These are phyloP conservation scores for Ptilorrhoa leucosticta DNA, from an alignment of 2,113 vertebrate genomes.

Conservation along the genomic window DNA sequence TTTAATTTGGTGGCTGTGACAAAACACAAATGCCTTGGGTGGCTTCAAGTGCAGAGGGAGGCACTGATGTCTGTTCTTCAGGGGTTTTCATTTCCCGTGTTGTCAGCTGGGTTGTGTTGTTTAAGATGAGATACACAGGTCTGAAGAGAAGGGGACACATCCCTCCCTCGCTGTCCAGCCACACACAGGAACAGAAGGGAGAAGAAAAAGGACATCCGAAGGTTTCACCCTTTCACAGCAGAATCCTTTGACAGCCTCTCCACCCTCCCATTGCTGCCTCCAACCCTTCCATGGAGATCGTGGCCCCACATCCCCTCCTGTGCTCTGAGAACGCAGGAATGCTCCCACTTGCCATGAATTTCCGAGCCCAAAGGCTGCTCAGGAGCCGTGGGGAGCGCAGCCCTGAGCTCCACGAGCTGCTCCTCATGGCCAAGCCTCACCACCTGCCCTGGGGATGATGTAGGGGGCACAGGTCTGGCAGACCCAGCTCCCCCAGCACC, in stretches of 20 bases:
- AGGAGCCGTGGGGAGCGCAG: rapidly evolving
- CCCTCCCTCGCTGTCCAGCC: background rate
- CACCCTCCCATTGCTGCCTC: background rate
- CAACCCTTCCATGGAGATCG: rapidly evolving
- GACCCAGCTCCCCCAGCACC: background rate
- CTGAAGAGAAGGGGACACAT: background rate
- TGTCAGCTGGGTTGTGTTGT: background rate
- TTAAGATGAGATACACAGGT: background rate
- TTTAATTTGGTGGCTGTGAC: background rate
- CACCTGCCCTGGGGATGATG: rapidly evolving
- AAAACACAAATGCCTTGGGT: background rate
- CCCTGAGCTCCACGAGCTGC: rapidly evolving
- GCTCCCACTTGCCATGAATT: background rate
- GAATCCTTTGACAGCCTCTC: background rate
- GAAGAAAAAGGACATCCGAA: background rate
- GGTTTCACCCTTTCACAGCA: background rate
- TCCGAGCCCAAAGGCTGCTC: background rate
- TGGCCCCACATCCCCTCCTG: no score
- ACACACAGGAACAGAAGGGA: background rate
- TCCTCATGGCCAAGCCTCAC: background rate
- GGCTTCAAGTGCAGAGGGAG: background rate
- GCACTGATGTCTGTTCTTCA: background rate
- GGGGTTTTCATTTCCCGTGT: background rate
- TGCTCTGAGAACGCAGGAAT: background rate
- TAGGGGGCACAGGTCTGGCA: rapidly evolving